Evolutionary conservation across 2,888 invertebrate species (phyloP).

Genomic region (Lasius platythorax): DNA sequence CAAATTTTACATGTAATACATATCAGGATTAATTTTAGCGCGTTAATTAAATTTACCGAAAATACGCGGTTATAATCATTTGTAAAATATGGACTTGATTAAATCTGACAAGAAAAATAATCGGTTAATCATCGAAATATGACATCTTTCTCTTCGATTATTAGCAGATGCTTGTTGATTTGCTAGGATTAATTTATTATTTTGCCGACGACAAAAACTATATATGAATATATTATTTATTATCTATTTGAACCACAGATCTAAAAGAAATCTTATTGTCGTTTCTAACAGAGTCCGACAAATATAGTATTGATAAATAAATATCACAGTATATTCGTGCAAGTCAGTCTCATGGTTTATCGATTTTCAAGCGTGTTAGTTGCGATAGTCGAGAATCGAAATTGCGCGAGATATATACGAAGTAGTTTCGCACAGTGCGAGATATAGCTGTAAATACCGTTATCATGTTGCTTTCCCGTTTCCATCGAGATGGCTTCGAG

Average conservation of each 20-base stretch:
- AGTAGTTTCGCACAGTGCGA: slow-evolving; percentile 49
- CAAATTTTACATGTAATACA: slow-evolving; percentile 24
- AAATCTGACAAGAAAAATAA: slow-evolving; percentile 4
- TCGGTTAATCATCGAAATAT: background rate
- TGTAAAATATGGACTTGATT: slow-evolving; percentile 13
- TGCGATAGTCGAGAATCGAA: slow-evolving; percentile 48
- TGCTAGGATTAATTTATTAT: slow-evolving; percentile 12
- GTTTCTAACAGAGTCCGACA: background rate
- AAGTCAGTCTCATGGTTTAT: slow-evolving; percentile 13
- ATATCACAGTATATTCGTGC: background rate
- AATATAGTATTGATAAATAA: background rate
- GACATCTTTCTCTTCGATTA: slow-evolving; percentile 29
- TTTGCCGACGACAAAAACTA: background rate
- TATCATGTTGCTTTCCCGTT: slow-evolving; percentile 58
- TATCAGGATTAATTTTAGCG: slow-evolving; percentile 35
- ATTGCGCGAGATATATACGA: slow-evolving; percentile 37
- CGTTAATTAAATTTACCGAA: slow-evolving; percentile 32
- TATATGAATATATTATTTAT: background rate
- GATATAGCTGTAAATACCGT: slow-evolving; percentile 58
- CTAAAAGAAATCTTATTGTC: background rate
- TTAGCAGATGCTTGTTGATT: background rate
- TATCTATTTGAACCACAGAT: background rate
- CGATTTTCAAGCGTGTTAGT: slow-evolving; percentile 6
- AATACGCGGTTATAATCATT: background rate
- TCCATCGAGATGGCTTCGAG: slow-evolving; percentile 57